These are phyloP conservation scores for Nycteola revayana DNA, from an alignment of 2,888 invertebrate species.

Conservation along the genomic window DNA sequence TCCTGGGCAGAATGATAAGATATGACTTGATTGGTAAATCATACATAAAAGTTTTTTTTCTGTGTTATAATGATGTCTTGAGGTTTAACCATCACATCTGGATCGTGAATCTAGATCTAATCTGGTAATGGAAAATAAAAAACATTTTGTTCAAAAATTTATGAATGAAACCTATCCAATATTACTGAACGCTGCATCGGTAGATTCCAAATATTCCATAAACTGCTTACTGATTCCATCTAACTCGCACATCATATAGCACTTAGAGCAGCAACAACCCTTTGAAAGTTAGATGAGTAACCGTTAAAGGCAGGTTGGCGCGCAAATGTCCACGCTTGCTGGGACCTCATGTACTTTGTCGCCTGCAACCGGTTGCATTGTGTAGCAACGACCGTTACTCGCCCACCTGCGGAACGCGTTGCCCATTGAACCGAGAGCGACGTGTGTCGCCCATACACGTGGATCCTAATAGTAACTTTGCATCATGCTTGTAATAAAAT, in stretches of 20 bases:
- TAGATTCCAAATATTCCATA: constrained; percentile 15
- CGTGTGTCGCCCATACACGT: constrained; percentile 55
- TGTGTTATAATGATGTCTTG: no score
- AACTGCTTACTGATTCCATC: constrained; percentile 20
- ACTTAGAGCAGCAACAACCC: constrained; percentile 11
- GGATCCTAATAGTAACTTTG: constrained; percentile 40
- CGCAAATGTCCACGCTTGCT: constrained; percentile 38
- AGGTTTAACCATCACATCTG: no score
- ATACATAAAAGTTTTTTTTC: no score
- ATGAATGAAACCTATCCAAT: no score
- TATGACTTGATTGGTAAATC: no score
- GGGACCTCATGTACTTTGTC: constrained; percentile 35
- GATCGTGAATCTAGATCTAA: no score
- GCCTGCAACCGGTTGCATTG: constrained; percentile 48
- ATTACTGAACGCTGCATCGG: no score
- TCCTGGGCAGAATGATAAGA: no score
- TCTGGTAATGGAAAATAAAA: no score
- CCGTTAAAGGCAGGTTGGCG: constrained; percentile 39
- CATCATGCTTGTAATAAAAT: constrained; percentile 37
- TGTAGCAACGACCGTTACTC: constrained; percentile 70
- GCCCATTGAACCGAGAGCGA: constrained; percentile 75
- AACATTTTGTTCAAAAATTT: no score
- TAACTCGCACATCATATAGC: constrained; percentile 14
- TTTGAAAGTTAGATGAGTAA: constrained; percentile 33
- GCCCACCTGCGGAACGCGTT: constrained; percentile 69